These are phyloP conservation scores for Tholera decimalis DNA, from an alignment of 2,888 invertebrate genomes.

Conservation along the genomic window DNA sequence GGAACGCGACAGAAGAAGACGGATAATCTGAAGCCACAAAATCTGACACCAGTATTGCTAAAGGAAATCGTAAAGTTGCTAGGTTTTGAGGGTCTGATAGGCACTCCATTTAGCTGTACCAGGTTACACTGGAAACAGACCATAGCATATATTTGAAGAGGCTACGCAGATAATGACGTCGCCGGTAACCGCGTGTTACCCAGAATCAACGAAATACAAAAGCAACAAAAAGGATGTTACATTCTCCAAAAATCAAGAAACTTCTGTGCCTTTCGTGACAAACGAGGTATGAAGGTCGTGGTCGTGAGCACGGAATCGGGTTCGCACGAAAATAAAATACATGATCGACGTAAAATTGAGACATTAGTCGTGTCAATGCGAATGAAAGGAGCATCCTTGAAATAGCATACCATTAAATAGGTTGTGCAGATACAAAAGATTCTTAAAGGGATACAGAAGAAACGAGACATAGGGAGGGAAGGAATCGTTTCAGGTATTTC, in stretches of 20 bases:
- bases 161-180: neutral
- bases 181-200: neutral
- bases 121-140: too few relatives aligned
- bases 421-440: neutral
- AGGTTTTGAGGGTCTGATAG: too few relatives aligned
- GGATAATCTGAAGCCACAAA: too few relatives aligned
- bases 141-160: neutral
- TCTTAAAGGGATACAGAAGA: too few relatives aligned
- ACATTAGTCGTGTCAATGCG: constrained; percentile 32
- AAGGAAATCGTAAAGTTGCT: too few relatives aligned
- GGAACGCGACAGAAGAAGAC: too few relatives aligned
- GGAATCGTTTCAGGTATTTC: too few relatives aligned
- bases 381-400: constrained; percentile 43
- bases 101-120: too few relatives aligned
- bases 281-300: constrained; percentile 14
- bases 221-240: neutral
- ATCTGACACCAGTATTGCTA: too few relatives aligned
- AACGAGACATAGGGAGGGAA: too few relatives aligned
- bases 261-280: constrained; percentile 14
- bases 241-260: neutral
- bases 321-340: constrained; percentile 45
- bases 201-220: neutral
- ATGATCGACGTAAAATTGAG: constrained; percentile 37
- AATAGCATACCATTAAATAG: constrained; percentile 4
- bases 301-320: constrained; percentile 27